phyloP scores from a whole-genome alignment of 2,797 vertebrate species.

The Eupleurogrammus muticus region DNA sequence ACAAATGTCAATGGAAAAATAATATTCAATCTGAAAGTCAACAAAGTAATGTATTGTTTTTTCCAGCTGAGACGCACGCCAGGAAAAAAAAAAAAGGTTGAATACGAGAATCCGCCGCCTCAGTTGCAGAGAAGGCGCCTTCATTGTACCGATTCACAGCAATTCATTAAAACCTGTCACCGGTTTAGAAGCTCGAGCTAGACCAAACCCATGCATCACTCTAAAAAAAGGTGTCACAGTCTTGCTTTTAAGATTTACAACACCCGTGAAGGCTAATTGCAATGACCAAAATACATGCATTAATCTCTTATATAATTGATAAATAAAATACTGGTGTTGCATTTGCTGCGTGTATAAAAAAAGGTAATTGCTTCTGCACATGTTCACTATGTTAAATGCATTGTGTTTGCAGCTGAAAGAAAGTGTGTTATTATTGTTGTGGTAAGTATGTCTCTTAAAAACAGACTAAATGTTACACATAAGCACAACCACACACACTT shows the following conservation, averaged over 20 bases:
- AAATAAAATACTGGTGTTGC: background rate
- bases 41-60: conserved; percentile 43
- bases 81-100: conserved; percentile 19
- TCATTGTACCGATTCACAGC: conserved; percentile 25
- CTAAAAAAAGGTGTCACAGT: background rate
- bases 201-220: background rate
- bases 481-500: background rate
- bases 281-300: background rate
- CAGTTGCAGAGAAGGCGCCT: conserved; percentile 15
- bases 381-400: background rate
- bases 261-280: background rate
- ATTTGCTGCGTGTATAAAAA: background rate
- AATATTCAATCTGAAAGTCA: conserved; percentile 54
- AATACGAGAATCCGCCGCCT: conserved; percentile 39
- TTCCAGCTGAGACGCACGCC: conserved; percentile 17
- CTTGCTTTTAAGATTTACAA: conserved; percentile 1
- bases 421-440: background rate
- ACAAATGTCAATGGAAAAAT: conserved; percentile 69
- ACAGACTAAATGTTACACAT: background rate
- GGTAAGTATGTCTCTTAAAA: background rate
- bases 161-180: background rate
- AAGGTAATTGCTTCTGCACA: background rate
- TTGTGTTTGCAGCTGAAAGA: background rate
- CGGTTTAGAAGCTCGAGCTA: conserved; percentile 14
- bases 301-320: background rate